Percentiles rank a stretch among this genome's conserved stretches.
Conservation (phyloP, 2,888 invertebrate genomes). For the Pristionchus exspectatus region DNA sequence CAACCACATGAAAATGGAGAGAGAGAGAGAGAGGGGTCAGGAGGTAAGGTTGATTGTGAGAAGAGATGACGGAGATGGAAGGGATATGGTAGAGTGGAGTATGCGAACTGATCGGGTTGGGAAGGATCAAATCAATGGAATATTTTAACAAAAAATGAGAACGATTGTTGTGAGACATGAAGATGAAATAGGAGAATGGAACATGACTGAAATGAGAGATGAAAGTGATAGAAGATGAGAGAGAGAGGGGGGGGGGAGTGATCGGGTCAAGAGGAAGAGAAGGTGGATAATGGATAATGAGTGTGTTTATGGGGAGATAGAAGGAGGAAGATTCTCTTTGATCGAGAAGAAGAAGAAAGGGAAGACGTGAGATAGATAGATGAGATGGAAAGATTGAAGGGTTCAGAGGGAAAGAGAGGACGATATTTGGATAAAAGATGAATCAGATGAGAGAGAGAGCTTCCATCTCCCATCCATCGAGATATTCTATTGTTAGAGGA, state of each 20-base stretch:
- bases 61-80: neutral
- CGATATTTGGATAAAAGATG: conserved; percentile 10
- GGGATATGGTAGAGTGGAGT: too few relatives aligned
- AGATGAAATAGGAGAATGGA: neutral
- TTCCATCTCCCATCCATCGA: conserved; percentile 27
- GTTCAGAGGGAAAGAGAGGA: neutral
- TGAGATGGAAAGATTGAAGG: neutral
- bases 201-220: neutral
- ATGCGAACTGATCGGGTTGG: neutral
- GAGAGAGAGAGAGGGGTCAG: neutral
- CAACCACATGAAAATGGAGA: conserved; percentile 1
- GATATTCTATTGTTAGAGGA: conserved; percentile 36
- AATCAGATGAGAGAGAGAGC: conserved; percentile 32
- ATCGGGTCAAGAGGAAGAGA: neutral
- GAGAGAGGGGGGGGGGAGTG: neutral
- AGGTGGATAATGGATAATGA: neutral
- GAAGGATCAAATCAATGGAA: neutral
- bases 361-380: conserved; percentile 4
- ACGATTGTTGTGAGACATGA: neutral
- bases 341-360: neutral
- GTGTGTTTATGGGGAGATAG: neutral
- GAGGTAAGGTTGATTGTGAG: neutral
- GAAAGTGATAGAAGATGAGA: neutral
- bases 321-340: neutral
- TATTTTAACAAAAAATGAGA: neutral